Base-by-base conservation (phyloP, 2,797 vertebrate genomes). In the Acomys russatus region DNA sequence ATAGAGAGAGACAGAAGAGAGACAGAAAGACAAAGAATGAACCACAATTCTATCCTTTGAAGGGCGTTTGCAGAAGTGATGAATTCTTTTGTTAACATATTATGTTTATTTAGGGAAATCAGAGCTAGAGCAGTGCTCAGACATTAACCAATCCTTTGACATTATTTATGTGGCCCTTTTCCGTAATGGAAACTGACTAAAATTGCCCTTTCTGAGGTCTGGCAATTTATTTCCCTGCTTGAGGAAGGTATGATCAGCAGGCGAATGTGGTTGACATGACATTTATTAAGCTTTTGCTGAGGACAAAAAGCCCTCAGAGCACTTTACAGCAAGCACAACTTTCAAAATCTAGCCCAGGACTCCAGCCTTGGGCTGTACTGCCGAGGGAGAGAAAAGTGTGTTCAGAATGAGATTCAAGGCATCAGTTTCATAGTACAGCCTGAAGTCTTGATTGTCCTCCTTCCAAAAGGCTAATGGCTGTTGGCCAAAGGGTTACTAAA, bases 91-190 rank as follows among this genome's bases (percentile, higher is more conserved):
- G 3, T 85, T 90, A 68, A 82, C 78, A 28, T 35, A 30, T 85
- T 51, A 33, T 61, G 71, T 73, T 82, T 88, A 89, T 80, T 92
- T 93, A n/a, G 35, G 68, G 66, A 95, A 84, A 87, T 83, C 61
- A 54, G 38, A 90, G n/a, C n/a, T 35, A 56, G 35, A 92, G 35
- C 28, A 88, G 49, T 20, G 66, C 12, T 35, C 33, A 87, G 66
- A 88, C 51, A 6, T 54, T 51, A 89, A 38, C 68, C 30, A 74
- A 23, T 54, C 68, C 63, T 51, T 88, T 86, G 59, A 70, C 22
- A n/a, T 74, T 49, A 70, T n/a, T 78, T 84, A 61, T 83, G 6
- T n/a, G 3, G 74, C 35, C 4, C 93, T 38, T 91, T 89, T 89
- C 71, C 17, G 17, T 17, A 18, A 76, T 17, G 8, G 80, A 68